Evolutionary conservation across 2,888 invertebrate genomes (phyloP).

Genomic region (Rugalucina vietnamica): DNA sequence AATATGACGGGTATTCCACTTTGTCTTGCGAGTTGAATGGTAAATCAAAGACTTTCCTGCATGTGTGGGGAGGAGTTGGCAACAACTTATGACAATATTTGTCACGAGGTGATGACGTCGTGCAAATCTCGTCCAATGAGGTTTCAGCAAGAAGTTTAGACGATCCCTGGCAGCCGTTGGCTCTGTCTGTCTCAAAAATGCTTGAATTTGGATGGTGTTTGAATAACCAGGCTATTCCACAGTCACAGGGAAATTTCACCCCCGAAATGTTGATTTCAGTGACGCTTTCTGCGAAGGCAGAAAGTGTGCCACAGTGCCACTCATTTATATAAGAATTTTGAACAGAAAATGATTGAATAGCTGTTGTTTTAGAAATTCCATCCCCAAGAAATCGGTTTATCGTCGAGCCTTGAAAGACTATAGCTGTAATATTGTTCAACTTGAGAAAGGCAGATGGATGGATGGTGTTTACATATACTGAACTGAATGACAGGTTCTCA

Average conservation of each 20-base stretch:
- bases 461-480: conserved; percentile 28
- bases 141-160: not conserved
- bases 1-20: conserved; percentile 46
- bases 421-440: conserved; percentile 24
- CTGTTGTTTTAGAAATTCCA: conserved; percentile 29
- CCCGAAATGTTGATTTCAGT: conserved; percentile 7
- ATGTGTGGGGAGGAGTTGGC: conserved; percentile 47
- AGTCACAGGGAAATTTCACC: conserved; percentile 39
- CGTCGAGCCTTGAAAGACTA: conserved; percentile 8
- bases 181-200: not conserved
- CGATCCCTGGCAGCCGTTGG: conserved; percentile 24
- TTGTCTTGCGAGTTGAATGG: conserved; percentile 38
- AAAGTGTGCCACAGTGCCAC: conserved; percentile 54
- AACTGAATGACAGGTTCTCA: conserved; percentile 6
- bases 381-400: conserved; percentile 35
- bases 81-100: conserved; percentile 33
- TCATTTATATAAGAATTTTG: conserved; percentile 22
- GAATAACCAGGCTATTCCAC: conserved; percentile 47
- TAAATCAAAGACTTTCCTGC: conserved; percentile 41
- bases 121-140: conserved; percentile 27
- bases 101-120: conserved; percentile 13
- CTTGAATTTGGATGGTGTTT: conserved; percentile 19
- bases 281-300: not conserved
- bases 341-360: conserved; percentile 15
- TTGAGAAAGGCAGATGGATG: conserved; percentile 40